These are phyloP conservation scores for Eptatretus atami DNA, from an alignment of 2,797 vertebrate species.

Conservation along the genomic window DNA sequence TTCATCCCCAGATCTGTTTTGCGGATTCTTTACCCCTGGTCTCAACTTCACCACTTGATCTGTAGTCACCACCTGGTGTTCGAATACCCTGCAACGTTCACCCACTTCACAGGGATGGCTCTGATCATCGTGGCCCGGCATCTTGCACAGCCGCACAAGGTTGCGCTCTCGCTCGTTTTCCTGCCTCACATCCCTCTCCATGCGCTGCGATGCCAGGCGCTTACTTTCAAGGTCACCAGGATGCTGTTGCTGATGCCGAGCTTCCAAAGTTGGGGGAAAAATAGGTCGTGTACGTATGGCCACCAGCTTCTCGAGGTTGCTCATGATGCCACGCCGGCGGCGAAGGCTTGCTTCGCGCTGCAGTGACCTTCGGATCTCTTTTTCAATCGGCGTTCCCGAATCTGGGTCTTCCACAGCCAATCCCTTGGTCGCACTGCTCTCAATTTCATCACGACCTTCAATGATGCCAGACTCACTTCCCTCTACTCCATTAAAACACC, in stretches of 20 bases:
- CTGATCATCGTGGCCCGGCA: neutral
- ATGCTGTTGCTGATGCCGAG: too few relatives aligned
- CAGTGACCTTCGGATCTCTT: neutral
- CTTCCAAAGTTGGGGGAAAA: too few relatives aligned
- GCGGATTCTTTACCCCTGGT: too few relatives aligned
- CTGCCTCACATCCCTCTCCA: slow-evolving; percentile 1
- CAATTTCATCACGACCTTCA: neutral
- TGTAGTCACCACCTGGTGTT: too few relatives aligned
- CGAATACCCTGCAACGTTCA: too few relatives aligned
- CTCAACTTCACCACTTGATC: too few relatives aligned
- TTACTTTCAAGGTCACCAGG: too few relatives aligned
- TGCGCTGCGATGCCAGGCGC: neutral
- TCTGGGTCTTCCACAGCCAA: too few relatives aligned
- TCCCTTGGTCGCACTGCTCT: too few relatives aligned
- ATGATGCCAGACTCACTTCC: neutral
- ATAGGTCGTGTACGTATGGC: too few relatives aligned
- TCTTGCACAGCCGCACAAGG: neutral
- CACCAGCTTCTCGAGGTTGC: neutral
- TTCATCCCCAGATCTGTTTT: too few relatives aligned
- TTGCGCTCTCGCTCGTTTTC: slow-evolving; percentile 1
- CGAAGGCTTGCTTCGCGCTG: slow-evolving; percentile 3
- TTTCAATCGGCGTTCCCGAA: neutral
- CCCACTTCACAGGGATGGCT: neutral
- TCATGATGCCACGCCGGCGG: slow-evolving; percentile 2
- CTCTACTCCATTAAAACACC: too few relatives aligned